Conservation (phyloP, 2,888 invertebrate species). For the Teleiodes luculella region DNA sequence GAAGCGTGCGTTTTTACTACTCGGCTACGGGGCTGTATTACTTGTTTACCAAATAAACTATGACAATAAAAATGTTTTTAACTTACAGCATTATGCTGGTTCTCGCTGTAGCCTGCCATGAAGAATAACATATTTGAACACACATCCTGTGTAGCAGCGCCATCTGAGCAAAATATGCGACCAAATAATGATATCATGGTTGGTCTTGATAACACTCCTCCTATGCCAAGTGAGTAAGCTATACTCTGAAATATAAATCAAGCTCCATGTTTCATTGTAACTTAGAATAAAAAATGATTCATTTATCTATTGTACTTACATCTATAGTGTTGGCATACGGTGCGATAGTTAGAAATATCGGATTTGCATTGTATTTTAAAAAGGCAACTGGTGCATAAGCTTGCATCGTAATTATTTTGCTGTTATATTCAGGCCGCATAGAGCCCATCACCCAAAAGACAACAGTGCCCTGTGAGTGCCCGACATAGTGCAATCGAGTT, state of each 20-base stretch:
- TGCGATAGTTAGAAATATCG: constrained; percentile 57
- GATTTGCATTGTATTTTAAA: constrained; percentile 66
- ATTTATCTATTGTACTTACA: constrained; percentile 33
- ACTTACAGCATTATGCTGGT: constrained; percentile 72
- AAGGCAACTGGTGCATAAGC: constrained; percentile 82
- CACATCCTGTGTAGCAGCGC: constrained; percentile 67
- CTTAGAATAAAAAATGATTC: not conserved
- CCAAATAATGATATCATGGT: constrained; percentile 64
- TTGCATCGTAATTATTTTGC: constrained; percentile 80
- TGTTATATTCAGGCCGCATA: constrained; percentile 79
- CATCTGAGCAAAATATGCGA: constrained; percentile 69
- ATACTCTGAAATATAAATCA: constrained; percentile 35
- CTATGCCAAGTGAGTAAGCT: constrained; percentile 56
- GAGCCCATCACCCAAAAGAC: constrained; percentile 81
- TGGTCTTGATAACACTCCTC: constrained; percentile 80
- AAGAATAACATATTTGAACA: constrained; percentile 81
- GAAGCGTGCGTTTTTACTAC: too few species aligned
- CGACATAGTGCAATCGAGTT: constrained; percentile 83
- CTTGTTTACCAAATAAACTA: not conserved
- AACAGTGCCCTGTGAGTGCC: constrained; percentile 85
- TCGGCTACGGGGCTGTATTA: too few species aligned
- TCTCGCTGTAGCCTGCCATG: constrained; percentile 76
- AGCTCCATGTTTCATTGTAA: not conserved
- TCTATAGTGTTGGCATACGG: constrained; percentile 47
- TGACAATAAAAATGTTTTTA: not conserved